Evolutionary conservation across 2,888 invertebrate genomes (phyloP).

Genomic region (Diplolepis rosae): DNA sequence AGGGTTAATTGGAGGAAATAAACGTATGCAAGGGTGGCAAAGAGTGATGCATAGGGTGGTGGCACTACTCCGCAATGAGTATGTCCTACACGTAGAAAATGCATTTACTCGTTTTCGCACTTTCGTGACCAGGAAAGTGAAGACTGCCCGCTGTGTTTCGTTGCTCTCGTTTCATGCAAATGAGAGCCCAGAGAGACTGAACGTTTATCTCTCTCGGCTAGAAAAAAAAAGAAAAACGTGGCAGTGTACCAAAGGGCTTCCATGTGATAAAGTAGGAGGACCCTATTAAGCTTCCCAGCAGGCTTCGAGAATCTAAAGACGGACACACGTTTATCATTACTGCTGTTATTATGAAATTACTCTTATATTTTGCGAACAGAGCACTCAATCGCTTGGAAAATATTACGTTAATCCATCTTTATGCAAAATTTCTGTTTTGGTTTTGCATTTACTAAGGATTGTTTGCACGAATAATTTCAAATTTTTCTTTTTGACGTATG

Average conservation of each 20-base stretch:
- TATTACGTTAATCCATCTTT: background rate
- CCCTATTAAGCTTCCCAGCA: conserved; percentile 39
- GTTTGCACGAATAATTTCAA: too few relatives aligned
- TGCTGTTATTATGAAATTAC: conserved; percentile 31
- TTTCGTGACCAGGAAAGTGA: conserved; percentile 42
- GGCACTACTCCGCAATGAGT: conserved; percentile 23
- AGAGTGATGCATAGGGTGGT: conserved; percentile 41
- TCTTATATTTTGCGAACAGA: background rate
- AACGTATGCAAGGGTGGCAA: conserved; percentile 46
- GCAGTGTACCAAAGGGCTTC: conserved; percentile 39
- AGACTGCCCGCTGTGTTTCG: conserved; percentile 54
- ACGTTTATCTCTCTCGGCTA: conserved; percentile 56
- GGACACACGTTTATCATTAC: conserved; percentile 30
- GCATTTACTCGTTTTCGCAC: conserved; percentile 41
- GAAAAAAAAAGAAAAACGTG: conserved; percentile 21
- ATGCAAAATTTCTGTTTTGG: background rate
- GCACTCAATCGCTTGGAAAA: background rate
- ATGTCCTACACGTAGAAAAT: conserved; percentile 25
- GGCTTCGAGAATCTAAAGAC: conserved; percentile 16
- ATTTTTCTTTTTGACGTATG: too few relatives aligned
- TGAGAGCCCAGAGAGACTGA: conserved; percentile 52
- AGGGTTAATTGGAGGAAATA: conserved; percentile 72
- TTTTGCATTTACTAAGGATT: too few relatives aligned
- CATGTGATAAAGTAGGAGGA: conserved; percentile 39
- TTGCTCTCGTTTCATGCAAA: conserved; percentile 62